Evolutionary conservation across 2,888 invertebrate genomes (phyloP).

Genomic region (Eudemis profundana): DNA sequence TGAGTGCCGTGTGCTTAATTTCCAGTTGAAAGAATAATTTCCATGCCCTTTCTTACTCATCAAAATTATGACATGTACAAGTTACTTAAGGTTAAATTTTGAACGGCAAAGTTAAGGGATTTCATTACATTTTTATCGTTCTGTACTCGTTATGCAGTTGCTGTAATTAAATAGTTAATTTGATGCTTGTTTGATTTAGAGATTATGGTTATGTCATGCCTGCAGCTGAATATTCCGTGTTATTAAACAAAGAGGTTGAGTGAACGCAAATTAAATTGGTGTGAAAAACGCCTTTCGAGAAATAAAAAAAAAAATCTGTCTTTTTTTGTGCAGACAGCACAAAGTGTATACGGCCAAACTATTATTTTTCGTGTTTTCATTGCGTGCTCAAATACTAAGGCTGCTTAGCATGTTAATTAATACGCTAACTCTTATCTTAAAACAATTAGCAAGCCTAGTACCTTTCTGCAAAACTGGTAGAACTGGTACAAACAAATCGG

Average conservation of each 20-base stretch:
- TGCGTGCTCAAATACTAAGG: too few species aligned
- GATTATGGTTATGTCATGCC: constrained; percentile 21
- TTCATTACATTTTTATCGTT: constrained; percentile 13
- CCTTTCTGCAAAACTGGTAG: constrained; percentile 12
- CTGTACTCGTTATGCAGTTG: constrained; percentile 7
- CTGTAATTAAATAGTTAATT: constrained; percentile 38
- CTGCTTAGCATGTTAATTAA: constrained; percentile 5
- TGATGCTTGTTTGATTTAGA: constrained; percentile 23
- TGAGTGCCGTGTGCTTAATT: constrained; percentile 22
- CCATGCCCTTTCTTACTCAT: constrained; percentile 8
- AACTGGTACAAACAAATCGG: constrained; percentile 27
- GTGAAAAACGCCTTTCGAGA: not conserved
- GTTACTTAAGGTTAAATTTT: constrained; percentile 1
- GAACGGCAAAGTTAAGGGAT: not conserved
- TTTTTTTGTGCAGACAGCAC: not conserved
- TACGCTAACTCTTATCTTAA: constrained; percentile 11
- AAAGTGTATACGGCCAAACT: not conserved
- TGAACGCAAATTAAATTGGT: constrained; percentile 24
- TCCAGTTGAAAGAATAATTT: constrained; percentile 9
- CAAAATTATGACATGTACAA: constrained; percentile 1
- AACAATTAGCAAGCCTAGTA: constrained; percentile 27
- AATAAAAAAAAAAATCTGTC: not conserved
- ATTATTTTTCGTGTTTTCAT: too few species aligned
- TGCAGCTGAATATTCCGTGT: constrained; percentile 21
- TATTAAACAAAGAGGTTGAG: constrained; percentile 30